These are phyloP conservation scores for Zygothrica quintamaculata DNA, from an alignment of 2,888 invertebrate species.

Conservation along the genomic window DNA sequence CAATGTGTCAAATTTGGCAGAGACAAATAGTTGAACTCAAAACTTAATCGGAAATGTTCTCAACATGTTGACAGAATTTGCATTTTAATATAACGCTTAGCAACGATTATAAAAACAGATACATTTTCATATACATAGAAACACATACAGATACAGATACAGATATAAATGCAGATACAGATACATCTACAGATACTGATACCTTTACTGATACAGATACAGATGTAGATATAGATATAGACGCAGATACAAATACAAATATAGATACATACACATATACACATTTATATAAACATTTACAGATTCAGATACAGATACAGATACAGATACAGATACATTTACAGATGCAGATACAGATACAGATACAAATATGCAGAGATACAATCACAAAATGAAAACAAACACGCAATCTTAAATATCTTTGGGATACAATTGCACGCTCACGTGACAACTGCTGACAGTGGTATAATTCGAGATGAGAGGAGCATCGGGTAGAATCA, in stretches of 20 bases:
- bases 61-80: constrained; percentile 39
- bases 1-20: constrained; percentile 61
- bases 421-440: constrained; percentile 10
- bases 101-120: neutral
- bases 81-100: constrained; percentile 35
- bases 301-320: no score
- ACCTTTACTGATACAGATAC: no score
- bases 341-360: neutral
- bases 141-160: no score
- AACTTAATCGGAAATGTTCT: constrained; percentile 63
- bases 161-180: no score
- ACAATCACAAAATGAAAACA: neutral
- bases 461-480: constrained; percentile 29
- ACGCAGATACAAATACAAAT: no score
- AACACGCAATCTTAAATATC: no score
- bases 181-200: no score
- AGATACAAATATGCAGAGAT: neutral
- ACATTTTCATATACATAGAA: no score
- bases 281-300: no score
- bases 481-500: constrained; percentile 53
- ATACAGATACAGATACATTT: neutral
- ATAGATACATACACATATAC: no score
- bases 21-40: constrained; percentile 54
- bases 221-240: no score
- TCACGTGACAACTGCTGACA: constrained; percentile 51